Base-by-base conservation (phyloP, 2,113 vertebrate genomes). In the Percopsis transmontana region DNA sequence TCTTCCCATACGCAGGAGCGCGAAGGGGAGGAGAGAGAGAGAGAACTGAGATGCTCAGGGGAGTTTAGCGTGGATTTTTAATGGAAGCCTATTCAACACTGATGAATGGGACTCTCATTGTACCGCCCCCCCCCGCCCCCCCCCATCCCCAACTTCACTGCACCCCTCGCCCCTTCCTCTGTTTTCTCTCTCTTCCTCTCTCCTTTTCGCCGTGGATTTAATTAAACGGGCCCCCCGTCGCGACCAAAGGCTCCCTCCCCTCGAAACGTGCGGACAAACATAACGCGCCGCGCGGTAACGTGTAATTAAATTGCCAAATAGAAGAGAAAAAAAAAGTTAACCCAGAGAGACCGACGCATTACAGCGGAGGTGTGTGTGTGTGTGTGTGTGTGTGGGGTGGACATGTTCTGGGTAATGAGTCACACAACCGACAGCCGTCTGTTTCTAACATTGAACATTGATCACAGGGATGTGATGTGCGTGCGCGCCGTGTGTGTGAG, bases 181-280 rank as follows among this genome's bases (percentile, higher is more conserved):
- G 11, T 3, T 8, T 14, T 40, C 45, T 63, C 13, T 5, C 42
- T 38, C 57, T 65, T 48, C 33, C 27, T 54, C 39, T 60, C 39
- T 44, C 19, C 50, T 38, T 53, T 51, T 50, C 19, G 21, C 52
- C 64, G 58, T 44, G 14, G 61, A 55, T 68, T 52, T 77, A 72
- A 77, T 77, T 72, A 72, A 68, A 58, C 39, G 44, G 58, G 39
- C 76, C 76, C 62, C 74, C 76, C 41, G 54, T 27, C 5, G 61
- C 20, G 66, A 58, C 66, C 66, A 72, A 58, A 33, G 58, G n/a
- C 20, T 42, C 15, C 21, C 16, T 63, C 40, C 52, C 45, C 16
- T 19, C 50, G 47, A 59, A 21, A 21, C 33, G 52, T 24, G 58
- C 47, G 33, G 10, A 50, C 18, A 19, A 44, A 27, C 24, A 48